Evolutionary conservation across 1,140 invertebrate genomes (phyloP), one percentile per base, ranked within the genome.

Genomic region (Subanguina moxae): DNA sequence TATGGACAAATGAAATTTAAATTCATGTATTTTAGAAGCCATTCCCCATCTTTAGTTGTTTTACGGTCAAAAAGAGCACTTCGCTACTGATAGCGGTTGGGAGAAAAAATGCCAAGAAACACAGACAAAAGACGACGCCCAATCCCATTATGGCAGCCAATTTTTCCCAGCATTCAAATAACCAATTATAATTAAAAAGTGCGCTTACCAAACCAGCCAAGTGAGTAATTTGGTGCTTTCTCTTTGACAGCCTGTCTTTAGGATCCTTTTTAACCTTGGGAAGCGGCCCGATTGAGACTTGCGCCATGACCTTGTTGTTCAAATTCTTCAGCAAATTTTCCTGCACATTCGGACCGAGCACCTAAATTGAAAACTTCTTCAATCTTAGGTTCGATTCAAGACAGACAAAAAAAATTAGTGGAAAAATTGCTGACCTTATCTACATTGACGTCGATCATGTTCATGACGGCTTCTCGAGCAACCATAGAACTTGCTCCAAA

Each of bases 171-270:
- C n/a, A n/a, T n/a, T n/a, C n/a, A n/a, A n/a, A n/a, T n/a, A n/a
- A n/a, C n/a, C n/a, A n/a, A n/a, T n/a, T n/a, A n/a, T n/a, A n/a
- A n/a, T n/a, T n/a, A 0, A 17, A 67, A n/a, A n/a, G n/a, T n/a
- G n/a, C n/a, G n/a, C 67, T 43, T n/a, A 70, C 68, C 68, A 78
- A 38, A 23, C 62, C 38, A 1, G 76, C 76, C 21, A 77, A 57
- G 74, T 77, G 73, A 21, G 77, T 77, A 46, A 77, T 77, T 66
- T 77, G 76, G 48, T 77, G 76, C 43, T 77, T 77, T 58, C 72
- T 62, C 57, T 79, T 74, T 11, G 76, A 75, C 43, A 70, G 62
- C 59, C 65, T 72, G 56, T 76, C 74, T 27, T 63, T 30, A 17
- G 63, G 46, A 38, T 11, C 48, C 38, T 74, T 78, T 38, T 74